Percentiles rank a stretch among this genome's conserved stretches.
phyloP scores from a whole-genome alignment of 2,888 invertebrate species.

The Amphipoea oculea region DNA sequence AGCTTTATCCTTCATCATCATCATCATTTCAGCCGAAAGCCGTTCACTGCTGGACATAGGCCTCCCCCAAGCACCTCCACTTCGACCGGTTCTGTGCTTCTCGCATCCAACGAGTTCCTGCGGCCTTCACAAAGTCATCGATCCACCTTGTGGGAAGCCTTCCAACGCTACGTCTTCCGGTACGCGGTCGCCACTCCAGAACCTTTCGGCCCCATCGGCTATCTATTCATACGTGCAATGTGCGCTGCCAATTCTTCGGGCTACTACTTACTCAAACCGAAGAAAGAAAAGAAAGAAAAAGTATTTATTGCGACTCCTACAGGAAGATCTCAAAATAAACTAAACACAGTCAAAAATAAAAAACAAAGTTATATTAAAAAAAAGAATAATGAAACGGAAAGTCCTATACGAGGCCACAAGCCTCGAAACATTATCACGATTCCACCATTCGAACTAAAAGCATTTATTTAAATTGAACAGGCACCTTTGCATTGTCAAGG shows the following conservation, averaged over 20 bases:
- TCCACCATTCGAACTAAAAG: too few relatives aligned
- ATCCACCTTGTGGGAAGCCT: background rate
- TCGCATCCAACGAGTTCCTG: too few relatives aligned
- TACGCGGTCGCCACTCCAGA: background rate
- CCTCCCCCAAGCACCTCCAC: too few relatives aligned
- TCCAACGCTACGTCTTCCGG: background rate
- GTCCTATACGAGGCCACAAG: too few relatives aligned
- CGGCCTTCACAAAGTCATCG: too few relatives aligned
- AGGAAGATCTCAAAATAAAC: background rate
- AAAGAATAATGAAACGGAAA: too few relatives aligned
- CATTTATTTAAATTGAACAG: too few relatives aligned
- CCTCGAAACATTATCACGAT: too few relatives aligned
- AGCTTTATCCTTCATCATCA: background rate
- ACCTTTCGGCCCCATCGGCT: background rate
- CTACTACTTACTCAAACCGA: background rate
- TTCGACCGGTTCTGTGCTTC: too few relatives aligned
- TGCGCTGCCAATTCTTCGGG: background rate
- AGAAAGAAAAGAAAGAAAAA: background rate
- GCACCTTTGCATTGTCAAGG: background rate
- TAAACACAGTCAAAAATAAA: background rate
- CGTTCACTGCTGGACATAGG: background rate
- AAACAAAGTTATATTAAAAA: background rate
- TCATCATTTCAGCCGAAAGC: background rate
- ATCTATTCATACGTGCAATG: too few relatives aligned
- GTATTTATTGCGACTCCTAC: background rate